These are phyloP conservation scores for Limnephilus marmoratus DNA, from an alignment of 2,888 invertebrate species.

Conservation along the genomic window DNA sequence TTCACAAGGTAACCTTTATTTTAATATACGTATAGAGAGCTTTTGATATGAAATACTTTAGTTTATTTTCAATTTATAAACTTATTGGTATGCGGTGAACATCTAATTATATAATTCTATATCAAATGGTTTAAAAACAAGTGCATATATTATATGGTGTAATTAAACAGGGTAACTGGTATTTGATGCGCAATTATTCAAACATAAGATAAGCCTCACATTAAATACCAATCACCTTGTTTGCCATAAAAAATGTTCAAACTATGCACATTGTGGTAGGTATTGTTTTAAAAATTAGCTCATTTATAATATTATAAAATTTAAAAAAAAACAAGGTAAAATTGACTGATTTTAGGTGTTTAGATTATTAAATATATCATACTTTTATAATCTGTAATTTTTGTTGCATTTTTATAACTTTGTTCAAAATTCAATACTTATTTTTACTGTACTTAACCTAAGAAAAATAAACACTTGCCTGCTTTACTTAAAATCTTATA, in stretches of 20 bases:
- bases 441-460: too few species aligned
- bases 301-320: conserved; percentile 1
- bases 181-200: background rate
- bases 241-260: too few species aligned
- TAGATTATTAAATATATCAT: background rate
- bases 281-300: conserved; percentile 5
- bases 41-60: background rate
- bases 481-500: too few species aligned
- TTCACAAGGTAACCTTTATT: background rate
- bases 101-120: background rate
- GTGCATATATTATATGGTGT: background rate
- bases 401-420: too few species aligned
- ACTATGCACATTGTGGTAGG: too few species aligned
- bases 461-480: too few species aligned
- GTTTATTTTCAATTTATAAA: background rate
- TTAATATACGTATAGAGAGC: too few species aligned
- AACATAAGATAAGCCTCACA: background rate
- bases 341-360: conserved; percentile 12
- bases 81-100: background rate
- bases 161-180: background rate
- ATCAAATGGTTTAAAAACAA: background rate
- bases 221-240: background rate
- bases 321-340: conserved; percentile 30
- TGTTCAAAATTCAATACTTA: too few species aligned
- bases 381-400: too few species aligned